Percentiles rank a stretch among this genome's conserved stretches.
phyloP scores from a whole-genome alignment of 2,797 vertebrate species.

The Malacoraja senta region DNA sequence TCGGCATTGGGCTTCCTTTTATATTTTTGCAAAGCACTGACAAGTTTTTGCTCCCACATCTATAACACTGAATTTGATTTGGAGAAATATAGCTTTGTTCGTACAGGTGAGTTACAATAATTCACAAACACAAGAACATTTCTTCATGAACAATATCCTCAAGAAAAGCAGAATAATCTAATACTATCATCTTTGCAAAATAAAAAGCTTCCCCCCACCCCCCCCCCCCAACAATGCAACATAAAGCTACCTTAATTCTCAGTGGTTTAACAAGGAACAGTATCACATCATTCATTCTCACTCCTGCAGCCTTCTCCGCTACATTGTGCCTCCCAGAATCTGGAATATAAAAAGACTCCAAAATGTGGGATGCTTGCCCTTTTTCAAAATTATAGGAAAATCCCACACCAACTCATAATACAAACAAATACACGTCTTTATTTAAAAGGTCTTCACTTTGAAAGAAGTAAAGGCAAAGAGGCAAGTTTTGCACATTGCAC shows the following conservation, averaged over 20 bases:
- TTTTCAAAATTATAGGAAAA: background rate
- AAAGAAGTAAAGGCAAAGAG: background rate
- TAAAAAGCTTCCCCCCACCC: background rate
- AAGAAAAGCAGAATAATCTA: slow-evolving; percentile 34
- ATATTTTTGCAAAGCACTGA: background rate
- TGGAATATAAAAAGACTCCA: background rate
- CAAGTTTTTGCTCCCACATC: slow-evolving; percentile 14
- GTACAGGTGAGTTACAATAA: slow-evolving; percentile 37
- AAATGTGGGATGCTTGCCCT: background rate
- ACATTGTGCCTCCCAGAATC: background rate
- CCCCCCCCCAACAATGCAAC: background rate
- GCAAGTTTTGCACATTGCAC: background rate
- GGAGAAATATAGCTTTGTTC: slow-evolving; percentile 28
- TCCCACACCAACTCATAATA: background rate
- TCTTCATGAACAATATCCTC: slow-evolving; percentile 32
- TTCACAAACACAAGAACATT: slow-evolving; percentile 38
- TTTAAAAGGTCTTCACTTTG: background rate
- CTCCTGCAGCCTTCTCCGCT: background rate
- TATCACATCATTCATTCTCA: background rate
- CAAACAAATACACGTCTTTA: background rate
- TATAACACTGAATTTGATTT: slow-evolving; percentile 37
- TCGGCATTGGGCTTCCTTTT: slow-evolving; percentile 11
- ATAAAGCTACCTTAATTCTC: slow-evolving; percentile 25
- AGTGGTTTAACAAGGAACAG: background rate
- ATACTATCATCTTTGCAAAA: slow-evolving; percentile 1